A percentile compares a stretch with the other conserved stretches of the same genome.
phyloP scores from a whole-genome alignment of 2,888 invertebrate species.

The Cryptocephalus primarius region DNA sequence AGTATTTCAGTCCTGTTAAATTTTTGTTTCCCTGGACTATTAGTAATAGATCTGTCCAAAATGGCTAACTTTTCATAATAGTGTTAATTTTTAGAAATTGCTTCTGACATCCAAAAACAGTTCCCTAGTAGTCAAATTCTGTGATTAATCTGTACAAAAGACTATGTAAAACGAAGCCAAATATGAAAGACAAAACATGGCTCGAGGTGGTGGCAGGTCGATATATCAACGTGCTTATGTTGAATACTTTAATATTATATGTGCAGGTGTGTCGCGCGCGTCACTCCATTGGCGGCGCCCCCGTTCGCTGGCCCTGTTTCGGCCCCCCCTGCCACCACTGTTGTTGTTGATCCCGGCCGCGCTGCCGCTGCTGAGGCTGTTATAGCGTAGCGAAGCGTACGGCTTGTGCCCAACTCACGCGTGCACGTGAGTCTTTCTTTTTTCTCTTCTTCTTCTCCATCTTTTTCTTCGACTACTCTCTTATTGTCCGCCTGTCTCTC shows the following conservation, averaged over 20 bases:
- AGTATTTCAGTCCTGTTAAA: too few relatives aligned
- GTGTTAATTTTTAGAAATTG: too few relatives aligned
- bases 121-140: too few relatives aligned
- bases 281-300: slow-evolving; percentile 13
- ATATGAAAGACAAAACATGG: background rate
- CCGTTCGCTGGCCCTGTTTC: slow-evolving; percentile 16
- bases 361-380: slow-evolving; percentile 30
- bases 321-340: slow-evolving; percentile 32
- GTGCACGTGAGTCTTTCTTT: slow-evolving; percentile 15
- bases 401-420: slow-evolving; percentile 11
- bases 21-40: too few relatives aligned
- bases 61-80: too few relatives aligned
- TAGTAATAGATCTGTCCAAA: too few relatives aligned
- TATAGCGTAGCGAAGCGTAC: slow-evolving; percentile 18
- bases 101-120: too few relatives aligned
- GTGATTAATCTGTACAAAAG: too few relatives aligned
- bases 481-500: background rate
- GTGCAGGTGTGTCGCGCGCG: slow-evolving; percentile 32
- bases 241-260: slow-evolving; percentile 13
- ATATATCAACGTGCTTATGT: slow-evolving; percentile 1
- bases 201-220: slow-evolving; percentile 14
- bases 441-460: slow-evolving; percentile 11
- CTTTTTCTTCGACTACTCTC: background rate
- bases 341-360: slow-evolving; percentile 23
- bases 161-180: too few relatives aligned